Conservation (phyloP, 2,113 vertebrate species). For the Elgaria multicarinata region DNA sequence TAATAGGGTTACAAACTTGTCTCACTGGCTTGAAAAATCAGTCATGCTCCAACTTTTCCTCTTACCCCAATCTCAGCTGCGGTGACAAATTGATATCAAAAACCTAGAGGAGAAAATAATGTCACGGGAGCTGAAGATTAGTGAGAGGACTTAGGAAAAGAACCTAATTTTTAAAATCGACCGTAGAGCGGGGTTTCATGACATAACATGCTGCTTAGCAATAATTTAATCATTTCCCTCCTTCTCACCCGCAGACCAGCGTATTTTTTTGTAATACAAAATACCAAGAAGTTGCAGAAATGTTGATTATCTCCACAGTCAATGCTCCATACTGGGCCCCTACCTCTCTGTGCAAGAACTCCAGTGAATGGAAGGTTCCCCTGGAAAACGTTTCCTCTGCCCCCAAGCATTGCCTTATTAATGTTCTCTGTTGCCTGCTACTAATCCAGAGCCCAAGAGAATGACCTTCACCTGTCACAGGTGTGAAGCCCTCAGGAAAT, state of each 20-base stretch:
- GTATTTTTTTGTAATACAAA: constrained; percentile 60
- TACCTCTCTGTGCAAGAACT: constrained; percentile 52
- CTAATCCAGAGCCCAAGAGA: constrained; percentile 16
- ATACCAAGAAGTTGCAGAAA: constrained; percentile 59
- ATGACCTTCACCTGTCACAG: neutral
- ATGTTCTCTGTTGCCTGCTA: constrained; percentile 23
- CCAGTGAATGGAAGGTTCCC: constrained; percentile 10
- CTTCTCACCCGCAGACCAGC: constrained; percentile 35
- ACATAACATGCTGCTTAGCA: constrained; percentile 70
- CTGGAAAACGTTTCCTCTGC: accelerated
- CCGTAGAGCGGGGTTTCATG: constrained; percentile 65
- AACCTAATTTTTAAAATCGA: constrained; percentile 66
- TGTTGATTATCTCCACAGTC: constrained; percentile 77
- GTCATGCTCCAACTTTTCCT: neutral
- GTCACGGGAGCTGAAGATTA: constrained; percentile 50
- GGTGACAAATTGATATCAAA: neutral
- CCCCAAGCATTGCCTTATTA: constrained; percentile 15
- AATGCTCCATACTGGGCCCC: constrained; percentile 49
- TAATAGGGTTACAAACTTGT: neutral
- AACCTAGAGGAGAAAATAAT: neutral
- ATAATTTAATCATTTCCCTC: constrained; percentile 60
- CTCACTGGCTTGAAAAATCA: constrained; percentile 3
- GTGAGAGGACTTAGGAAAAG: constrained; percentile 41
- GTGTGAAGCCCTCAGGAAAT: constrained; percentile 44
- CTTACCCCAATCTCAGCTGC: neutral